Base-by-base conservation (phyloP, 2,888 invertebrate species). In the Oxycera nigricornis region DNA sequence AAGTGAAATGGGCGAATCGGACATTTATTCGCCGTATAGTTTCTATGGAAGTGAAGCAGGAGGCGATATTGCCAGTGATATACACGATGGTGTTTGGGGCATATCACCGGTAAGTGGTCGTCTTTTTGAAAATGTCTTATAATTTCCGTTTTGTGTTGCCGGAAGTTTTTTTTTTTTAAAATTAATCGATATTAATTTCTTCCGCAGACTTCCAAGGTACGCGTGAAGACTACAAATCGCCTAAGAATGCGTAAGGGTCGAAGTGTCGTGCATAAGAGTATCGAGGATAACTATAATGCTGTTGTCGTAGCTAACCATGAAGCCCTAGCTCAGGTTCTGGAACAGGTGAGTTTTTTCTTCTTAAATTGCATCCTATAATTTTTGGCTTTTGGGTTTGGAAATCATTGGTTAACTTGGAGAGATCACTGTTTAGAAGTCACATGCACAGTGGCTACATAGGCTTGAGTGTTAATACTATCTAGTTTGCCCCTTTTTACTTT, bases 301-400 rank as follows among this genome's bases (percentile, higher is more conserved):
- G 94, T 95, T 39, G 91, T 95, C 77, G 91, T 94, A 41, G 94
- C 95, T 76, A 95, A 95, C 87, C 94, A 95, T 82, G 94, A 95
- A 86, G 94, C 95, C 6, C 88, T 95, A 22, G 93, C 94, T 70
- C 94, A 95, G 86, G 92, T 95, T 80, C 88, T 95, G 77, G 94
- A 95, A 86, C 94, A 95, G 89, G 95, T 95, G 85, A 82, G 79
- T 24, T 55, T 11, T 22, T 24, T 35, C n/a, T n/a, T n/a, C n/a
- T n/a, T n/a, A n/a, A n/a, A n/a, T n/a, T n/a, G n/a, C n/a, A n/a
- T n/a, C n/a, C n/a, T n/a, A n/a, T n/a, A n/a, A n/a, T n/a, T n/a
- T n/a, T n/a, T n/a, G n/a, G n/a, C n/a, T n/a, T n/a, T n/a, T n/a
- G n/a, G n/a, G n/a, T n/a, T n/a, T n/a, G n/a, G n/a, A n/a, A n/a